These are phyloP conservation scores for Serinus canaria DNA, from an alignment of 2,113 vertebrate species.

Conservation along the genomic window DNA sequence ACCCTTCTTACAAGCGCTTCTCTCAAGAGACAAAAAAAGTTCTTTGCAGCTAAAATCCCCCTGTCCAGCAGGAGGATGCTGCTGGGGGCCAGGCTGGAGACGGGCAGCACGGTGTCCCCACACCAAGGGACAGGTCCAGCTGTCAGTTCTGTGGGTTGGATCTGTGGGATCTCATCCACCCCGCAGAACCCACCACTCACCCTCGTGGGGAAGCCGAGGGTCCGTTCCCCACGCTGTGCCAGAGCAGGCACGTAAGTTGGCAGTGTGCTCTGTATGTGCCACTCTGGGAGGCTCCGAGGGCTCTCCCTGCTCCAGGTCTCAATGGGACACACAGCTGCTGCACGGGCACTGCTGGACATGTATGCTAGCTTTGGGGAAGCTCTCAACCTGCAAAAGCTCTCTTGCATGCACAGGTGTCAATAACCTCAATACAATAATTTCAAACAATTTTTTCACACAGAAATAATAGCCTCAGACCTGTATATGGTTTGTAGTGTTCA, in stretches of 20 bases:
- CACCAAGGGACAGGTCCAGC: accelerated
- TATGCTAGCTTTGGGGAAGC: accelerated
- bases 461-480: not conserved
- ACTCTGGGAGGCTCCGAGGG: not conserved
- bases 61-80: not conserved
- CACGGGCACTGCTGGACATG: not conserved
- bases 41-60: not conserved
- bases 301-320: not conserved
- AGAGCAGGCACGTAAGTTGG: not conserved
- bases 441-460: not conserved
- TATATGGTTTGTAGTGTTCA: not conserved
- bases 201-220: not conserved
- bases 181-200: accelerated
- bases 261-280: not conserved
- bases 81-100: not conserved
- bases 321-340: not conserved
- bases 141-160: no score
- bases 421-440: not conserved
- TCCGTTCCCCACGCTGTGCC: accelerated
- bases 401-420: accelerated
- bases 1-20: not conserved
- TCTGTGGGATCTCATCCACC: not conserved
- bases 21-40: not conserved
- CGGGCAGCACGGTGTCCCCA: accelerated
- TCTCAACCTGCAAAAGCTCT: not conserved